phyloP scores from a whole-genome alignment of 2,797 vertebrate genomes.

The Selene dorsalis region DNA sequence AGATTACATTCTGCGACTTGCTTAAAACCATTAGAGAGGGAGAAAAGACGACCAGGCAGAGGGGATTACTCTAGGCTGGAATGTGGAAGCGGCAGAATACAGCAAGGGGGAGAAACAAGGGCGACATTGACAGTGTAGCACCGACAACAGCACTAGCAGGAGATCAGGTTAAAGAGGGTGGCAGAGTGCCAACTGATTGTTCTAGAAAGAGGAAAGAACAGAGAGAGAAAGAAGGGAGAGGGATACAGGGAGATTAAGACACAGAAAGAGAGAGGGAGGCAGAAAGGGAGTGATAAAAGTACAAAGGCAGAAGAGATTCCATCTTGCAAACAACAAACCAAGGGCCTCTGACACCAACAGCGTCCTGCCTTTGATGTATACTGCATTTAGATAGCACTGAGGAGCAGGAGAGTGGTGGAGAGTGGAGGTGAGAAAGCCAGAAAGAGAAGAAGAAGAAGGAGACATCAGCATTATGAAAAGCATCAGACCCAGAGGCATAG shows the following conservation, averaged over 20 bases:
- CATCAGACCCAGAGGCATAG: constrained; percentile 80
- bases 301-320: constrained; percentile 72
- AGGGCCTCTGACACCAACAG: constrained; percentile 75
- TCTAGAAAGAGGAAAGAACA: constrained; percentile 60
- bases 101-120: constrained; percentile 47
- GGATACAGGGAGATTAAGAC: constrained; percentile 59
- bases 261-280: constrained; percentile 31
- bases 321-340: constrained; percentile 76
- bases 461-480: constrained; percentile 83
- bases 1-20: constrained; percentile 82
- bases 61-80: constrained; percentile 76
- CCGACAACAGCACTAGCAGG: constrained; percentile 59
- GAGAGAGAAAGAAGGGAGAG: constrained; percentile 44
- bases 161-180: constrained; percentile 71
- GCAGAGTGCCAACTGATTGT: constrained; percentile 65
- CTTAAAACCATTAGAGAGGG: constrained; percentile 75
- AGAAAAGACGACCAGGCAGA: constrained; percentile 68
- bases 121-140: constrained; percentile 69
- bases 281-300: constrained; percentile 52
- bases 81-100: constrained; percentile 69
- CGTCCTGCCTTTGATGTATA: constrained; percentile 82
- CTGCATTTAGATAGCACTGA: constrained; percentile 71
- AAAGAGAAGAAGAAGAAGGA: constrained; percentile 67
- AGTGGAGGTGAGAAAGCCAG: constrained; percentile 63
- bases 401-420: constrained; percentile 61